phyloP scores from a whole-genome alignment of 2,113 vertebrate genomes.

The Manacus vitellinus region DNA sequence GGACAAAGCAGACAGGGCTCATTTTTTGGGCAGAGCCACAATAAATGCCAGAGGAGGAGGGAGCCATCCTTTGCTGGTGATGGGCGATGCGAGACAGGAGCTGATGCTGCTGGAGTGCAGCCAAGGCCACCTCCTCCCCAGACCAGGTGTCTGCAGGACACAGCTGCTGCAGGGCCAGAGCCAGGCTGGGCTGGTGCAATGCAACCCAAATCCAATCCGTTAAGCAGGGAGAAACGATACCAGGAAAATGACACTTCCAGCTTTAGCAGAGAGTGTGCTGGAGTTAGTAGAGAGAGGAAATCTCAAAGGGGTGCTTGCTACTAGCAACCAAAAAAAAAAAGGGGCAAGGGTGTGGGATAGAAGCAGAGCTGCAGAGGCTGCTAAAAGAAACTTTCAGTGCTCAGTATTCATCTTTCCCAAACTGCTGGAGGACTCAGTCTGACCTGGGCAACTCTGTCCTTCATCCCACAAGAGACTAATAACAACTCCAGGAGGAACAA shows the following conservation, averaged over 20 bases:
- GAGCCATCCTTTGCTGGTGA: background rate
- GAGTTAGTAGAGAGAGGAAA: background rate
- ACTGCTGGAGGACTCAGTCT: background rate
- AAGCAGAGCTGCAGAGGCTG: background rate
- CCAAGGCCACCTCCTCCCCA: background rate
- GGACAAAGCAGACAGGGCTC: background rate
- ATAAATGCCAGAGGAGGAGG: background rate
- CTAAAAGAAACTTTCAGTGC: background rate
- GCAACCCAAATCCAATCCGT: background rate
- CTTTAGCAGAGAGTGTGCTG: background rate
- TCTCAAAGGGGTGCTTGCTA: background rate
- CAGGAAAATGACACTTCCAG: background rate
- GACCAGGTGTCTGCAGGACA: background rate
- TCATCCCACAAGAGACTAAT: background rate
- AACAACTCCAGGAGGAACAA: background rate
- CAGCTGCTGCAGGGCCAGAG: constrained; percentile 31
- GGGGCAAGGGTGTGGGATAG: background rate
- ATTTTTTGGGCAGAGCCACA: background rate
- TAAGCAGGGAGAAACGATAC: background rate
- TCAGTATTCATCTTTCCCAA: background rate
- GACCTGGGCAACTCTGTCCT: background rate
- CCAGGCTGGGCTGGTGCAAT: background rate
- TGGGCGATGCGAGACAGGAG: background rate
- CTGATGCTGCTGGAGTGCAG: background rate
- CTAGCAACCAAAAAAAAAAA: background rate